Base-by-base conservation (phyloP, 2,797 vertebrate genomes). In the Aldrovandia affinis region DNA sequence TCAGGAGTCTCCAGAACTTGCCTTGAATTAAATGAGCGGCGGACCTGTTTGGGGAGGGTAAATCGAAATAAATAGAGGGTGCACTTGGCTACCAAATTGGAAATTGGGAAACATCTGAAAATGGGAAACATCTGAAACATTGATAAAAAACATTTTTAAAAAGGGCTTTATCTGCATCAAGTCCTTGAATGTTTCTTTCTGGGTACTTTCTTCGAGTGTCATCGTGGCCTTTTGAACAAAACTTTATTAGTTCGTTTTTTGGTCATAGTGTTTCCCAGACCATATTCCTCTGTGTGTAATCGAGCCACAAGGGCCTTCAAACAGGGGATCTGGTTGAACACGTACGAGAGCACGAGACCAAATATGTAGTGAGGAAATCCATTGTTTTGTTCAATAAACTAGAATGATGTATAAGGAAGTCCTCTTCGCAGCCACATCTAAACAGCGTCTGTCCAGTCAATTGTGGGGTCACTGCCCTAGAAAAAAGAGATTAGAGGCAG, bases 401-500 rank as follows among this genome's bases (percentile, higher is more conserved):
- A 10, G 7, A 73, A 1, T 39, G 36, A 78, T n/a, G 39, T 20
- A 47, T 25, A 52, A 78, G 14, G 77, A 22, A 39, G 44, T 36
- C 18, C 12, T 77, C 73, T 50, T 18, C 22, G 20, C 22, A 47
- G 28, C 10, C 25, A 47, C 15, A 47, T 52, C 44, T 39, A 12
- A 10, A 30, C 63, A 15, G 68, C 33, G 33, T 81, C 85, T 80
- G 20, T n/a, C 47, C 4, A 20, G 50, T 36, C 18, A 14, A 30
- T 55, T 59, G 59, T 47, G 10, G 39, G 55, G 78, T 10, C 85
- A 55, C 42, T 82, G 84, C 42, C 82, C 81, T 75, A 80, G 59
- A 85, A 81, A 83, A 44, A 25, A 8, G n/a, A 61, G 39, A 80
- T 65, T 79, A 52, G 68, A 59, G 70, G 61, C 82, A 86, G 81